Conservation (phyloP, 2,888 invertebrate species). For the Cataglyphis rosenhaueri region DNA sequence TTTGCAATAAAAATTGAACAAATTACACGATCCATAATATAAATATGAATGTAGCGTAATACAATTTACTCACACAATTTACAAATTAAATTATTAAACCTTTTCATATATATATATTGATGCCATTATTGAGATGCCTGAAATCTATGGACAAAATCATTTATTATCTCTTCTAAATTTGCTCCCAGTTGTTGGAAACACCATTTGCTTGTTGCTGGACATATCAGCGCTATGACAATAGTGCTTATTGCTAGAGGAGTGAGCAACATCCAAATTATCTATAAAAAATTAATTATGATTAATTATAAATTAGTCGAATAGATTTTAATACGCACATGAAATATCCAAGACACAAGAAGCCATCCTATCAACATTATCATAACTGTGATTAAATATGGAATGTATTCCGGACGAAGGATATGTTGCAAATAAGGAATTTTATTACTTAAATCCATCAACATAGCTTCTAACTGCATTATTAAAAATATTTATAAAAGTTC, state of each 20-base stretch:
- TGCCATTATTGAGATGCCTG: neutral
- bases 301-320: neutral
- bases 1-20: neutral
- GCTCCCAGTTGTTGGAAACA: constrained; percentile 37
- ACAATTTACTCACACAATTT: too few species aligned
- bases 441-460: constrained; percentile 68
- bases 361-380: constrained; percentile 80
- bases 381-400: constrained; percentile 78
- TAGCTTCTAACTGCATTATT: constrained; percentile 53
- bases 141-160: constrained; percentile 2
- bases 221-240: constrained; percentile 13
- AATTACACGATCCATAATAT: neutral
- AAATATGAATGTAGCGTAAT: neutral
- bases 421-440: constrained; percentile 75
- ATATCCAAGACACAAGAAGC: constrained; percentile 80
- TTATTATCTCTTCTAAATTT: constrained; percentile 27
- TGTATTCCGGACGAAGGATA: constrained; percentile 74
- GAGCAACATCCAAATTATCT: constrained; percentile 36
- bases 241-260: constrained; percentile 5
- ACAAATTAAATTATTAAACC: neutral
- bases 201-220: constrained; percentile 28
- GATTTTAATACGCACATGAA: constrained; percentile 72
- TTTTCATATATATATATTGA: neutral
- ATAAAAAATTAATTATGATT: constrained; percentile 25
- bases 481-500: constrained; percentile 9